phyloP scores from a whole-genome alignment of 2,797 vertebrate species.

The Dicrostonyx torquatus region DNA sequence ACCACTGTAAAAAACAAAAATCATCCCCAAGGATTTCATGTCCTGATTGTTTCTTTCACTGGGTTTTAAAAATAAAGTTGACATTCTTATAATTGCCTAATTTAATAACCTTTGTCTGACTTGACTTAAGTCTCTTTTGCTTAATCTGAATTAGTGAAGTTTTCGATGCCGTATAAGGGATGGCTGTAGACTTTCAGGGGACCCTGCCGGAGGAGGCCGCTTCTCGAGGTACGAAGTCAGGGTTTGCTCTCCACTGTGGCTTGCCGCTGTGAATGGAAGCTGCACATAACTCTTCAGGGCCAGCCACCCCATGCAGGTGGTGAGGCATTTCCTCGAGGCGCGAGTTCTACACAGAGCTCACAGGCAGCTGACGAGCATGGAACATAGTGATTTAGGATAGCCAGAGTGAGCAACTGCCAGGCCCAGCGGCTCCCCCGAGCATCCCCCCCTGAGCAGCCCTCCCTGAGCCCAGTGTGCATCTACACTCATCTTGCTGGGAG shows the following conservation, averaged over 20 bases:
- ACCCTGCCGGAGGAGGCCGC: neutral
- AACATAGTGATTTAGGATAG: neutral
- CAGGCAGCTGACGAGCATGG: rapidly evolving
- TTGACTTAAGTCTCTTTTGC: neutral
- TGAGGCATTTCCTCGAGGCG: neutral
- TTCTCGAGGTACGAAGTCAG: neutral
- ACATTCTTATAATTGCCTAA: neutral
- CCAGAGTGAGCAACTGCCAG: neutral
- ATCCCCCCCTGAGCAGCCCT: no score
- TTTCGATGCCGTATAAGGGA: neutral
- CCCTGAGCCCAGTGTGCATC: no score
- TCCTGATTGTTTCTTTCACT: neutral
- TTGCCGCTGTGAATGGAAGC: neutral
- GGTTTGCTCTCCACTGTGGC: neutral
- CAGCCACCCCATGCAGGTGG: rapidly evolving
- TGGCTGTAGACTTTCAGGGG: neutral
- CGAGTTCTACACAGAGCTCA: neutral
- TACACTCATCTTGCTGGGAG: neutral
- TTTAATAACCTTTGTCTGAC: neutral
- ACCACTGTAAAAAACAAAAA: neutral
- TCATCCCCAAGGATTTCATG: neutral
- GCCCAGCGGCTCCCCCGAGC: no score
- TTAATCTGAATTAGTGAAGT: neutral
- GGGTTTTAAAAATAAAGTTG: neutral
- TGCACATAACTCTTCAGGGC: neutral